These are phyloP conservation scores for Burhinus bistriatus DNA, from an alignment of 2,113 vertebrate genomes.

Conservation along the genomic window DNA sequence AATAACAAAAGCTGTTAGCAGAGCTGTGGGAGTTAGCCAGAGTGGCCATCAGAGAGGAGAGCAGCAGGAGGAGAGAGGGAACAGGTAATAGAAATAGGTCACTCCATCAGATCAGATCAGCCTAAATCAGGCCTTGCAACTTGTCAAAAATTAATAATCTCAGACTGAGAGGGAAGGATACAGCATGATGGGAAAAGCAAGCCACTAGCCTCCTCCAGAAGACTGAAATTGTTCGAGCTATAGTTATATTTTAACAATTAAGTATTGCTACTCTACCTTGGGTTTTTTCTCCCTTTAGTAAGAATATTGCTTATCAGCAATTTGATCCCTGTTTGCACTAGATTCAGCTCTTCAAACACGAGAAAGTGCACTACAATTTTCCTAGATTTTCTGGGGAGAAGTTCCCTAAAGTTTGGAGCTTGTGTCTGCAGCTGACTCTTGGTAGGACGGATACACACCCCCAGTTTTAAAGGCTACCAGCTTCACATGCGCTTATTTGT, in stretches of 20 bases:
- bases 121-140: conserved; percentile 8
- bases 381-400: neutral
- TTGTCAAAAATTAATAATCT: conserved; percentile 25
- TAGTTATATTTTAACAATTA: neutral
- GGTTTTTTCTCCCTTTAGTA: neutral
- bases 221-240: neutral
- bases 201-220: neutral
- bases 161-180: neutral
- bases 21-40: neutral
- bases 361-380: neutral
- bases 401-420: neutral
- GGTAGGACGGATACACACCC: neutral
- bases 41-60: neutral
- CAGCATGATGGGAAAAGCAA: neutral
- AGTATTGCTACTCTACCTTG: neutral
- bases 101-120: conserved; percentile 1
- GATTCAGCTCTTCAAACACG: neutral
- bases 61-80: neutral
- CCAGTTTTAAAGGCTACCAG: neutral
- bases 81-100: conserved; percentile 18
- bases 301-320: neutral
- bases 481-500: neutral
- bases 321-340: neutral
- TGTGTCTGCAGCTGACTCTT: neutral
- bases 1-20: neutral